Evolutionary conservation across 2,113 vertebrate genomes (phyloP).

Genomic region (Thymallus thymallus): DNA sequence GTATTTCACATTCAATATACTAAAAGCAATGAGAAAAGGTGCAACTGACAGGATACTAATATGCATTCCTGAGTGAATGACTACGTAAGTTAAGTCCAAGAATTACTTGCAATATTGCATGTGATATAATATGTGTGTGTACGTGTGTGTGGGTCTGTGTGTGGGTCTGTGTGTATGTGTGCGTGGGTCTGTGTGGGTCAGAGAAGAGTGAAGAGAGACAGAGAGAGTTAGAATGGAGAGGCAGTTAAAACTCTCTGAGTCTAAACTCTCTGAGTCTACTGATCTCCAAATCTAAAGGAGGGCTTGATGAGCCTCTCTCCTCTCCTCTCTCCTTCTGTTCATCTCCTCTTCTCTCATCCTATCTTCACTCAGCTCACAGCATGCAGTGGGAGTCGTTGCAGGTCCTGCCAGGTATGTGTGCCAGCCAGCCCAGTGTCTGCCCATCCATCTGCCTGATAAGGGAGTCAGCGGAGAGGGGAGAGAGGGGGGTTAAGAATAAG

Average conservation of each 20-base stretch:
- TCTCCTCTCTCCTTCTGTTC: conserved; percentile 49
- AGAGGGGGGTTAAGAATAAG: background rate
- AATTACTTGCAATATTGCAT: too few species aligned
- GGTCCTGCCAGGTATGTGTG: conserved; percentile 55
- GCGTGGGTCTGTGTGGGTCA: too few species aligned
- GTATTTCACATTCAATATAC: too few species aligned
- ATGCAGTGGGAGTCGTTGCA: conserved; percentile 56
- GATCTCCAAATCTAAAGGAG: conserved; percentile 59
- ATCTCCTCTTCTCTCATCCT: conserved; percentile 41
- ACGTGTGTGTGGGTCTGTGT: too few species aligned
- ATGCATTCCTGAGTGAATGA: too few species aligned
- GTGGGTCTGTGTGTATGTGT: too few species aligned
- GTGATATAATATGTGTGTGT: too few species aligned
- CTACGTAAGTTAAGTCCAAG: too few species aligned
- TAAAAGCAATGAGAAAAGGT: too few species aligned
- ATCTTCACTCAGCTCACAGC: conserved; percentile 28
- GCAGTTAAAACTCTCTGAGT: background rate
- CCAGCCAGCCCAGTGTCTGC: conserved; percentile 26
- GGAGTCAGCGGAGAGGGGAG: conserved; percentile 1
- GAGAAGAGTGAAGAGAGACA: background rate
- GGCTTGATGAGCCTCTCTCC: conserved; percentile 59
- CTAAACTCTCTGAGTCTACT: too few species aligned
- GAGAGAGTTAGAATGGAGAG: background rate
- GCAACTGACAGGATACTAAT: too few species aligned
- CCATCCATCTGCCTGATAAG: conserved; percentile 53